Percentiles rank a stretch among this genome's conserved stretches.
phyloP scores from a whole-genome alignment of 2,797 vertebrate species.

The Bovichtus variegatus region DNA sequence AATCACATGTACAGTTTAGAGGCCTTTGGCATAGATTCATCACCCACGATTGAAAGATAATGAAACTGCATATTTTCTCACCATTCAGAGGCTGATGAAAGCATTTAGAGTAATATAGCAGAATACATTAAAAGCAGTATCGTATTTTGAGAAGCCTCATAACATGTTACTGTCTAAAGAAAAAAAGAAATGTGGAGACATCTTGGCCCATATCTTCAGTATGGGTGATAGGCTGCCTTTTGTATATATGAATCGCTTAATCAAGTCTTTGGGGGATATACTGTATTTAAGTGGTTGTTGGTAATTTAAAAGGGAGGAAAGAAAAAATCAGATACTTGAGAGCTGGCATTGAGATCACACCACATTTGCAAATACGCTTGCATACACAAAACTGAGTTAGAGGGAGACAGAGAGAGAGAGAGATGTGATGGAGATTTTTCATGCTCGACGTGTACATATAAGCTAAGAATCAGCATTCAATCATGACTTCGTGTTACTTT shows the following conservation, averaged over 20 bases:
- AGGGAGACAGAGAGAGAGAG: conserved; percentile 24
- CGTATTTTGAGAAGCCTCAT: conserved; percentile 75
- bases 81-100: conserved; percentile 85
- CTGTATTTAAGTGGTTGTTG: conserved; percentile 63
- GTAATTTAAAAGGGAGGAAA: conserved; percentile 54
- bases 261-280: conserved; percentile 64
- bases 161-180: conserved; percentile 70
- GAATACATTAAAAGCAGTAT: conserved; percentile 83
- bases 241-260: conserved; percentile 70
- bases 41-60: conserved; percentile 84
- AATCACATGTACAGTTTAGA: conserved; percentile 79
- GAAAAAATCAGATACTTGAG: conserved; percentile 46
- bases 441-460: conserved; percentile 58
- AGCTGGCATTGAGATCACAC: conserved; percentile 55
- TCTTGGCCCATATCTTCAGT: conserved; percentile 74
- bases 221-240: conserved; percentile 62
- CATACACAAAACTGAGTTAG: conserved; percentile 51
- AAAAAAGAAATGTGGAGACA: conserved; percentile 59
- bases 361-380: conserved; percentile 58
- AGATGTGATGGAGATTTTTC: conserved; percentile 47
- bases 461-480: conserved; percentile 71
- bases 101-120: conserved; percentile 84
- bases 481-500: conserved; percentile 67
- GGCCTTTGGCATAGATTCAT: conserved; percentile 84
- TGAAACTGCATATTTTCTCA: conserved; percentile 84